A percentile compares a stretch with the other conserved stretches of the same genome.
phyloP scores from a whole-genome alignment of 1,140 invertebrate species.

The Lanistes nyassanus region DNA sequence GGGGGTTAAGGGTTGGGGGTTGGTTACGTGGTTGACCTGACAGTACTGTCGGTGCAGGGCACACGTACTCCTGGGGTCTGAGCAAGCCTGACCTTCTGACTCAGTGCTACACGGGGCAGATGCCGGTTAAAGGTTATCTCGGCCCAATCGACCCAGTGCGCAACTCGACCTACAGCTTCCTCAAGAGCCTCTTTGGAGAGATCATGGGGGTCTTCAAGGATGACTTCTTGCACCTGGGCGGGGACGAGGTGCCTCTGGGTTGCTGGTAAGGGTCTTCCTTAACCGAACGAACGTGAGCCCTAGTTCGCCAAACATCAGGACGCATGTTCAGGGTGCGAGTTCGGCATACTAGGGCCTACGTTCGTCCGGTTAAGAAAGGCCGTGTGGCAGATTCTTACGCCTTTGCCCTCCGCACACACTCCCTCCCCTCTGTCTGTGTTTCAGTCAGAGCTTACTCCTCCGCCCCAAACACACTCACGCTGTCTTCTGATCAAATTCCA shows the following conservation, averaged over 20 bases:
- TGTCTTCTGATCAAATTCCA: too few species aligned
- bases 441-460: too few species aligned
- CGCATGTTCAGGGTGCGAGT: too few species aligned
- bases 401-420: too few species aligned
- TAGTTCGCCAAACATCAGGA: too few species aligned
- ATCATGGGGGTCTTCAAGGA: conserved; percentile 64
- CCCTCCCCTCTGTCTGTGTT: too few species aligned
- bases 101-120: conserved; percentile 71
- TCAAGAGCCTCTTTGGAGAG: conserved; percentile 63
- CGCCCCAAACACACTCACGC: too few species aligned
- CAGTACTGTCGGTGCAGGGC: conserved; percentile 70
- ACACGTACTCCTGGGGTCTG: conserved; percentile 85
- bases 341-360: too few species aligned
- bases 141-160: conserved; percentile 71
- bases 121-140: conserved; percentile 72
- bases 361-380: too few species aligned
- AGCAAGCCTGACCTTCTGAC: conserved; percentile 81
- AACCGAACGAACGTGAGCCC: too few species aligned
- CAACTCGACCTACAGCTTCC: conserved; percentile 62
- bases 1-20: background rate
- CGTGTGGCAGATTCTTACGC: too few species aligned
- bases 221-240: conserved; percentile 74
- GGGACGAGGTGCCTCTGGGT: conserved; percentile 87
- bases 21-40: background rate
- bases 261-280: conserved; percentile 94